Base-by-base conservation (phyloP, 2,113 vertebrate species). In the Gracilinanus agilis region DNA sequence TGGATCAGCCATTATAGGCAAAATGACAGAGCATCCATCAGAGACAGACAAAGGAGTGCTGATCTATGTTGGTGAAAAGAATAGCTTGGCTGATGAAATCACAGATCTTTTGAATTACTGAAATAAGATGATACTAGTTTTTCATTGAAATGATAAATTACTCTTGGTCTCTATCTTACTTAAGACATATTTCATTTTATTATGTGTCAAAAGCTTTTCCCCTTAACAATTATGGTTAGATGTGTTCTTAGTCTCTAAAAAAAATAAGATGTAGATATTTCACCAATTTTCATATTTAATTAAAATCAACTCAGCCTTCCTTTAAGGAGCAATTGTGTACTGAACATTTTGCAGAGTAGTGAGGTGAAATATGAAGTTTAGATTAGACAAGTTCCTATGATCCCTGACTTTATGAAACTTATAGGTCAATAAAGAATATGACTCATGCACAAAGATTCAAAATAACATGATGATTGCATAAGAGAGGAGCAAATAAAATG, bases 151-250 rank as follows among this genome's bases (percentile, higher is more conserved):
- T 94, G 8, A 23, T 53, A 93, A 92, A 83, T 40, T 9, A 34
- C 67, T 83, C 34, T 83, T 40, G 67, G 67, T 40, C 67, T 83
- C 67, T 83, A 83, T 83, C 67, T 40, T 83, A 83, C 44, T 54
- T 11, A 93, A 61, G 53, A 75, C 1, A 44, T 55, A 11, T 29
- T 95, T 95, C 11, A 29, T 88, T 94, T 93, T 92, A 54, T 19
- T 75, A 90, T 0, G 1, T 24, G 40, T 83, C 23, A 56, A 19
- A 95, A 91, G 83, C 34, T 96, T 44, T 92, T n/a, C 16, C 61
- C 92, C 75, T 93, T 44, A 94, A 93, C 29, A 92, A 56, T 44
- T 40, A 61, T 25, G 44, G n/a, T 91, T 54, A 94, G n/a, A 40
- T 40, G 34, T 55, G 2, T 75, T 92, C 53, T 88, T 83, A 83